Evolutionary conservation across 2,113 vertebrate genomes (phyloP).

Genomic region (Scatophagus argus): DNA sequence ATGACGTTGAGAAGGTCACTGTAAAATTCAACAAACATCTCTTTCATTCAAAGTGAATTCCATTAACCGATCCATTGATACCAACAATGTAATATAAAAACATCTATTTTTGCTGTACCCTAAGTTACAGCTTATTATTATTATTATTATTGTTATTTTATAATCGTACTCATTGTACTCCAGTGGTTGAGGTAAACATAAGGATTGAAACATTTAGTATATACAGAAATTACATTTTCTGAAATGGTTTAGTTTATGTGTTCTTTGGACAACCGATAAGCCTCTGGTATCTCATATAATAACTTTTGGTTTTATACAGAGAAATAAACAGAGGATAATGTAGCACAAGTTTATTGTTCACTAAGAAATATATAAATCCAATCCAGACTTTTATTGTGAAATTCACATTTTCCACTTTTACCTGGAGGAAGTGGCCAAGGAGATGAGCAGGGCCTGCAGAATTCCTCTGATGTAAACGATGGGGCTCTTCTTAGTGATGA

Average conservation of each 20-base stretch:
- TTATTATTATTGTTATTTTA: not conserved
- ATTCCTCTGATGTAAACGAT: slow-evolving; percentile 98
- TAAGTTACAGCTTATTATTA: not conserved
- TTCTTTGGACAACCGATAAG: too few species aligned
- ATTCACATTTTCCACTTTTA: slow-evolving; percentile 60
- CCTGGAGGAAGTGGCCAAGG: slow-evolving; percentile 98
- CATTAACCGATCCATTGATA: not conserved
- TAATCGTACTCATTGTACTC: not conserved
- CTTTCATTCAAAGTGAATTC: slow-evolving; percentile 15
- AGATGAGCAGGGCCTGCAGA: slow-evolving; percentile 96
- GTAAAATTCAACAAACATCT: not conserved
- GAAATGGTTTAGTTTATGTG: not conserved
- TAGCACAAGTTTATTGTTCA: not conserved
- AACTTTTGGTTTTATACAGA: not conserved
- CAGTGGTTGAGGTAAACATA: not conserved
- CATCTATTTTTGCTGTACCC: not conserved
- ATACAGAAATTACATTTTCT: not conserved
- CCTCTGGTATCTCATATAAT: too few species aligned
- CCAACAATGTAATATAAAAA: not conserved
- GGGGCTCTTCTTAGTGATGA: slow-evolving; percentile 97
- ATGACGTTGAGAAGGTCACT: not conserved
- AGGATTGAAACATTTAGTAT: not conserved
- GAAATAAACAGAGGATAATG: not conserved
- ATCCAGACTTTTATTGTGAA: not conserved
- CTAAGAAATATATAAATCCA: not conserved